These are phyloP conservation scores for Salvelinus fontinalis DNA, from an alignment of 2,113 vertebrate genomes.

Conservation along the genomic window DNA sequence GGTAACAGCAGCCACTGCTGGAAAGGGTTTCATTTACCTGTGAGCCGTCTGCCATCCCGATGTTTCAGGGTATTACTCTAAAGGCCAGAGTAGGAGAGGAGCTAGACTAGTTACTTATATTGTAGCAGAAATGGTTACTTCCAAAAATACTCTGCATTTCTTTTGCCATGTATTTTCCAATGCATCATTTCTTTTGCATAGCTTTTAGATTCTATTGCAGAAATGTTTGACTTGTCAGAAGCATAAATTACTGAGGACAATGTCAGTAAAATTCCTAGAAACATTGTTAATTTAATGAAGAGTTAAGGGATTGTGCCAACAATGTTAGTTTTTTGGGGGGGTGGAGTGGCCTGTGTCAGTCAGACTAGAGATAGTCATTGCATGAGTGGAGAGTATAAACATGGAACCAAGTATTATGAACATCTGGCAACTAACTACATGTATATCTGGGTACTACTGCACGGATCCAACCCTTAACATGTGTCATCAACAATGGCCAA, in stretches of 20 bases:
- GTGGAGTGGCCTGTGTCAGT: constrained; percentile 11
- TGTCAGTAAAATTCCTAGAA: not conserved
- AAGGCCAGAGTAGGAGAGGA: too few relatives aligned
- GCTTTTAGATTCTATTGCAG: not conserved
- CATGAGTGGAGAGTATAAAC: not conserved
- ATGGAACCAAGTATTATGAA: not conserved
- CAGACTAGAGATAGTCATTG: not conserved
- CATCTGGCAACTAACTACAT: constrained; percentile 41
- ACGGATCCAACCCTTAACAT: not conserved
- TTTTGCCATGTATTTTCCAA: not conserved
- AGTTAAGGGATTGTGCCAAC: constrained; percentile 16
- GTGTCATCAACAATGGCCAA: too few relatives aligned
- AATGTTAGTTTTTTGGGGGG: not conserved
- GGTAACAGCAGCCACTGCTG: constrained; percentile 6
- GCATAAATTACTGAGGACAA: not conserved
- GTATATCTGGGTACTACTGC: constrained; percentile 25
- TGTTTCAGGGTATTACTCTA: not conserved
- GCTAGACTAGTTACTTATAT: not conserved
- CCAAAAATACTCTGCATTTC: not conserved
- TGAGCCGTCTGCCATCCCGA: too few relatives aligned
- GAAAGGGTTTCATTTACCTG: not conserved
- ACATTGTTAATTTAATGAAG: too few relatives aligned
- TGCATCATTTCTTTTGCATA: too few relatives aligned
- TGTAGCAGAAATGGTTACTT: too few relatives aligned
- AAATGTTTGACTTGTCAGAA: not conserved